Evolutionary conservation across 1,140 invertebrate genomes (phyloP).

Genomic region (Spodoptera frugiperda): DNA sequence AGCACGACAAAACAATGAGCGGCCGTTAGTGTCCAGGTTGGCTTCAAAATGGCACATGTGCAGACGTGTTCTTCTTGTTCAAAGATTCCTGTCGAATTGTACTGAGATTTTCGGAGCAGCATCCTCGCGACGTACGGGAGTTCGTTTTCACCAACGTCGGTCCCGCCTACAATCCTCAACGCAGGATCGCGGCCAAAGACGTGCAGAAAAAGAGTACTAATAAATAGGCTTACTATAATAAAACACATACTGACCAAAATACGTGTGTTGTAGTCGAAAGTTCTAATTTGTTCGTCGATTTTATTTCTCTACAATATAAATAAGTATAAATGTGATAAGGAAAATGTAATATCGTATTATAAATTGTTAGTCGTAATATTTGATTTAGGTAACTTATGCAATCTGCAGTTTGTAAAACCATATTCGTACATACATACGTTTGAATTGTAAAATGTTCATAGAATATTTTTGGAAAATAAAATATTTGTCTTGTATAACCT

Average conservation of each 20-base stretch:
- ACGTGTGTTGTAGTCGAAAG: background rate
- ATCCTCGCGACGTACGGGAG: background rate
- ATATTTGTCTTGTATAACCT: too few relatives aligned
- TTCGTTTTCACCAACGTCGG: background rate
- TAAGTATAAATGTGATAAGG: background rate
- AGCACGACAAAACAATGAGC: background rate
- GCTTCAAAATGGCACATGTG: background rate
- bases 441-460: too few relatives aligned
- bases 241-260: background rate
- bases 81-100: too few relatives aligned
- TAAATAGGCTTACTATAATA: background rate
- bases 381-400: too few relatives aligned
- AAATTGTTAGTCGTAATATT: too few relatives aligned
- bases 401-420: too few relatives aligned
- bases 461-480: too few relatives aligned
- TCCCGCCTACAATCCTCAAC: background rate
- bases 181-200: background rate
- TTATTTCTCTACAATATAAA: too few relatives aligned
- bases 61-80: background rate
- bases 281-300: too few relatives aligned
- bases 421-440: too few relatives aligned
- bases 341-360: too few relatives aligned
- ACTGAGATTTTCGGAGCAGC: background rate
- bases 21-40: conserved; percentile 27
- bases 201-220: background rate